Conservation (phyloP, 2,888 invertebrate species). For the Trissolcus brochymenae region DNA sequence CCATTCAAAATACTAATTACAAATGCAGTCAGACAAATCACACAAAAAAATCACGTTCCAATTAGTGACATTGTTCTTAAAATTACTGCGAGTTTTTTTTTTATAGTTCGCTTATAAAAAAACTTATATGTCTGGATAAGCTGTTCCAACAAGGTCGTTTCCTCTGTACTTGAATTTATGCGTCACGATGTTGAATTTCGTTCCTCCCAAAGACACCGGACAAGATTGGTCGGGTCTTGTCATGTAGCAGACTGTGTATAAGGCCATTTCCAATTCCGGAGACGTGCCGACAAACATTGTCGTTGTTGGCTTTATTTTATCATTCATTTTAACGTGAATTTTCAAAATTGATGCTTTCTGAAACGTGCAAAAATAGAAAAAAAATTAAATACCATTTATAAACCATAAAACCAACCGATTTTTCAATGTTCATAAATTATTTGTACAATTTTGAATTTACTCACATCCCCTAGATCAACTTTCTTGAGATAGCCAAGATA, state of each 20-base stretch:
- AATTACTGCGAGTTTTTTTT: neutral
- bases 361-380: conserved; percentile 65
- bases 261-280: conserved; percentile 93
- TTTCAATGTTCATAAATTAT: no score
- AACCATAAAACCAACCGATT: neutral
- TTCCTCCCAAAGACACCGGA: conserved; percentile 84
- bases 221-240: conserved; percentile 86
- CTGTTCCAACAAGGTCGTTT: conserved; percentile 87
- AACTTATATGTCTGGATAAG: conserved; percentile 85
- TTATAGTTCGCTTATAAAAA: conserved; percentile 7
- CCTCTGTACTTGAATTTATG: conserved; percentile 86
- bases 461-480: conserved; percentile 84
- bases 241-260: conserved; percentile 92
- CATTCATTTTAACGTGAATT: conserved; percentile 84
- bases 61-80: neutral
- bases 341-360: conserved; percentile 88
- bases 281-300: conserved; percentile 90
- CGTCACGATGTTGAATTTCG: conserved; percentile 85
- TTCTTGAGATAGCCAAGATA: conserved; percentile 89
- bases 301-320: conserved; percentile 86
- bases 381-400: conserved; percentile 2
- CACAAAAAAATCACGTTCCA: neutral
- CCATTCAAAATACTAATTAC: neutral
- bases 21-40: neutral
- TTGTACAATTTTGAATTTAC: no score